Evolutionary conservation across 2,888 invertebrate genomes (phyloP).

Genomic region (Tetheella fluctuosa): DNA sequence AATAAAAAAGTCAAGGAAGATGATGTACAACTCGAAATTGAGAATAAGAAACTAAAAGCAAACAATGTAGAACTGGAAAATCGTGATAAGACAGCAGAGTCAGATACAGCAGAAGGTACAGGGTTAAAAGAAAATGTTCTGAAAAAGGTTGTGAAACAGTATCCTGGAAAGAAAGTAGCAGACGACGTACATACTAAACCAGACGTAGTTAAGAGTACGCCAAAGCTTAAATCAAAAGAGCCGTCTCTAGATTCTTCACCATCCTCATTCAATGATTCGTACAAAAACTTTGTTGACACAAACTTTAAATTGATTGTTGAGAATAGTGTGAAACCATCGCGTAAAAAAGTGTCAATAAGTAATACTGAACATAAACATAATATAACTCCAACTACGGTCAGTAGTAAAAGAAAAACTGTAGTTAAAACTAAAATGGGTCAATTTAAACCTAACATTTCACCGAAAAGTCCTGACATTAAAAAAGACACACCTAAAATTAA

Average conservation of each 20-base stretch:
- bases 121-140: background rate
- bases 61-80: background rate
- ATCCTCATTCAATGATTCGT: conserved; percentile 62
- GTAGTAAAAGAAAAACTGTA: conserved; percentile 26
- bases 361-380: background rate
- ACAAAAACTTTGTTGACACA: conserved; percentile 60
- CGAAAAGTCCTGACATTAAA: conserved; percentile 19
- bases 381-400: background rate
- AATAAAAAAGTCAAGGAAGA: background rate
- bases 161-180: background rate
- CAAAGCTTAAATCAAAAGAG: conserved; percentile 22
- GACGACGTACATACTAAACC: conserved; percentile 20
- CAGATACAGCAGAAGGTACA: background rate
- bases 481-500: conserved; percentile 21
- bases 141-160: background rate
- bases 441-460: conserved; percentile 44
- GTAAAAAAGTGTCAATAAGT: background rate
- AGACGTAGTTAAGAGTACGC: conserved; percentile 9
- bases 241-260: conserved; percentile 34
- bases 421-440: conserved; percentile 65
- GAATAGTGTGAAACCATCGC: background rate
- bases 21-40: background rate
- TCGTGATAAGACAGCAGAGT: background rate
- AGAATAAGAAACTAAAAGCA: background rate
- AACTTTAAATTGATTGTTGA: conserved; percentile 30